Evolutionary conservation across 2,888 invertebrate genomes (phyloP).

Genomic region (Ferdinandea cuprea): DNA sequence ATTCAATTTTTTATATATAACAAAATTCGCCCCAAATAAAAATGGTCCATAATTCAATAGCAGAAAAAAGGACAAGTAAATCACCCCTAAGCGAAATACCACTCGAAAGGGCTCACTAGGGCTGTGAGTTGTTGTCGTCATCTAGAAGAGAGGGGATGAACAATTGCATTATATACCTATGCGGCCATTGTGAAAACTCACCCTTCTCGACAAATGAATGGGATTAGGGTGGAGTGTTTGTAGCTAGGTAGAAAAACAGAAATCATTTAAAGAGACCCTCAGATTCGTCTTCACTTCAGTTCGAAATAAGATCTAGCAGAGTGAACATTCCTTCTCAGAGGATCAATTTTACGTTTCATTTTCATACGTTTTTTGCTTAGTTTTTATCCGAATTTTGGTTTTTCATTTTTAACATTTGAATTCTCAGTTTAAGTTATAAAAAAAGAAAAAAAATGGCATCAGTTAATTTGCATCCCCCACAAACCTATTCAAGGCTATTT

Average conservation of each 20-base stretch:
- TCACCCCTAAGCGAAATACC: constrained; percentile 68
- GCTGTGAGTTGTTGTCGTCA: constrained; percentile 61
- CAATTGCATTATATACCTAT: constrained; percentile 70
- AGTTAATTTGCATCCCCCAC: constrained; percentile 81
- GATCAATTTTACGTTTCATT: constrained; percentile 72
- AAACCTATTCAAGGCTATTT: constrained; percentile 85
- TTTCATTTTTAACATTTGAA: constrained; percentile 9
- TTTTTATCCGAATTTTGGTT: constrained; percentile 44
- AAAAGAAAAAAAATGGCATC: constrained; percentile 78
- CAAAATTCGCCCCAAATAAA: constrained; percentile 42
- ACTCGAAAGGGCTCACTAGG: constrained; percentile 68
- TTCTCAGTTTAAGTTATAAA: background rate
- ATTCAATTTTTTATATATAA: constrained; percentile 9
- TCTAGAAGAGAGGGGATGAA: constrained; percentile 67
- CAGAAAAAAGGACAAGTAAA: constrained; percentile 58
- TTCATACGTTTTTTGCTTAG: constrained; percentile 58
- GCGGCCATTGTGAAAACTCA: constrained; percentile 72
- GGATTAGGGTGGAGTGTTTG: constrained; percentile 65
- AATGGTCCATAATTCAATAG: constrained; percentile 50
- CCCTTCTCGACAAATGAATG: constrained; percentile 53
- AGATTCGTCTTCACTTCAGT: constrained; percentile 78
- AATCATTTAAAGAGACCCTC: constrained; percentile 79
- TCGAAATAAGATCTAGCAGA: constrained; percentile 79
- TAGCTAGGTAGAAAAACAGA: constrained; percentile 69
- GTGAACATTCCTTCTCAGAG: constrained; percentile 72